Evolutionary conservation across 2,113 vertebrate species (phyloP).

Genomic region (Scomber scombrus): DNA sequence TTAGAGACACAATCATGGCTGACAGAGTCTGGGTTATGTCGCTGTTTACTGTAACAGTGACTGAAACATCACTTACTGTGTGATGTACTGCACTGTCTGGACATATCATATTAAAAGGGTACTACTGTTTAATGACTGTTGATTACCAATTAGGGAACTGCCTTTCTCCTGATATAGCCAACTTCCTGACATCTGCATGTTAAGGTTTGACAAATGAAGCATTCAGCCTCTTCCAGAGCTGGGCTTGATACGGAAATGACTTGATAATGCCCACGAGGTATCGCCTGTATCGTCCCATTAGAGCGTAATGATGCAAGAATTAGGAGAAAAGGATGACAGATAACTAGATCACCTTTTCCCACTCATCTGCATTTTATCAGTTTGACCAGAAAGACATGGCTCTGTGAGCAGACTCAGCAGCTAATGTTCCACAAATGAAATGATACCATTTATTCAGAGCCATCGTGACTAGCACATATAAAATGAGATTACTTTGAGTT

Average conservation of each 20-base stretch:
- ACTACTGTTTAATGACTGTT: constrained; percentile 63
- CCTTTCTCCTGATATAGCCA: constrained; percentile 45
- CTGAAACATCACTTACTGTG: constrained; percentile 10
- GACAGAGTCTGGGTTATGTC: constrained; percentile 13
- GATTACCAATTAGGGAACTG: constrained; percentile 69
- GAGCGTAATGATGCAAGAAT: constrained; percentile 71
- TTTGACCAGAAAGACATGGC: constrained; percentile 32
- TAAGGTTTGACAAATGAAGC: constrained; percentile 74
- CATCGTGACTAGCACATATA: constrained; percentile 13
- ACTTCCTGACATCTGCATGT: constrained; percentile 70
- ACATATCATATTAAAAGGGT: constrained; percentile 51
- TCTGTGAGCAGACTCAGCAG: neutral
- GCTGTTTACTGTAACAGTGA: constrained; percentile 42
- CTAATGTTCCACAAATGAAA: constrained; percentile 13
- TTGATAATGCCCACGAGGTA: constrained; percentile 66
- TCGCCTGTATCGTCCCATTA: constrained; percentile 69
- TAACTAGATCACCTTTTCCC: constrained; percentile 53
- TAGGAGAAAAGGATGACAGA: constrained; percentile 61
- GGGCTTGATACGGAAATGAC: constrained; percentile 68
- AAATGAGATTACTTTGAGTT: constrained; percentile 24
- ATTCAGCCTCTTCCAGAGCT: constrained; percentile 49
- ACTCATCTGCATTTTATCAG: constrained; percentile 28
- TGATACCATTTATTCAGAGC: constrained; percentile 9
- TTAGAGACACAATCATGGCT: constrained; percentile 12
- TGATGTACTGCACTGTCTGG: constrained; percentile 34